A percentile compares a stretch with the other conserved stretches of the same genome.
Evolutionary conservation across 2,888 invertebrate species (phyloP).

Genomic region (Drosophila neotestacea): DNA sequence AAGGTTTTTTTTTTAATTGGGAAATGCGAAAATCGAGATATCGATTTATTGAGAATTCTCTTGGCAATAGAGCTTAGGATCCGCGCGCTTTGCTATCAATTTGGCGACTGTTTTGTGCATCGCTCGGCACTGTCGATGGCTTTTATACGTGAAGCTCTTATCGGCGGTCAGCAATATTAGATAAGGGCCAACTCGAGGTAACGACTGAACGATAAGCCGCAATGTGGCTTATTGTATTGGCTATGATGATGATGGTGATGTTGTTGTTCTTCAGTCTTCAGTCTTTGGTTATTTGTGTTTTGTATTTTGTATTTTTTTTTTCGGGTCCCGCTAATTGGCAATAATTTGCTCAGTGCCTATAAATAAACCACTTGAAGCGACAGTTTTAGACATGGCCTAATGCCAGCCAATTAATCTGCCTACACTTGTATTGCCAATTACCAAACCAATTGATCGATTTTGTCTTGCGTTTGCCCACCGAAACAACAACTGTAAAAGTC

Average conservation of each 20-base stretch:
- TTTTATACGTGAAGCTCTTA: slow-evolving; percentile 64
- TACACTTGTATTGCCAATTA: slow-evolving; percentile 16
- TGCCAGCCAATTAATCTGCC: slow-evolving; percentile 30
- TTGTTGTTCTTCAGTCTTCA: background rate
- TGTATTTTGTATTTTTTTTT: background rate
- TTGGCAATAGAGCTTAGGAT: slow-evolving; percentile 6
- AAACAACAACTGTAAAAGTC: background rate
- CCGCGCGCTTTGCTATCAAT: slow-evolving; percentile 56
- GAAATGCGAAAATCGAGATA: background rate
- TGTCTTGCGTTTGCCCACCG: slow-evolving; percentile 30
- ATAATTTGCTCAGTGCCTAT: slow-evolving; percentile 65
- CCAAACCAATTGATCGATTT: slow-evolving; percentile 2
- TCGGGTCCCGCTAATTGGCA: slow-evolving; percentile 52
- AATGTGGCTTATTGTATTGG: slow-evolving; percentile 8
- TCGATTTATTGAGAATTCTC: background rate
- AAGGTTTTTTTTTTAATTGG: background rate
- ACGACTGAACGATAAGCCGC: slow-evolving; percentile 58
- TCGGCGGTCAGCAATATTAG: slow-evolving; percentile 68
- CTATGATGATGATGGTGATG: slow-evolving; percentile 22
- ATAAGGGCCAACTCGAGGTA: slow-evolving; percentile 40
- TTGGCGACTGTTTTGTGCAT: slow-evolving; percentile 64
- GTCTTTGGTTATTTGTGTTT: slow-evolving; percentile 1
- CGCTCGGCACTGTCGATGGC: slow-evolving; percentile 35
- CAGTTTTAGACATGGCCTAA: slow-evolving; percentile 52
- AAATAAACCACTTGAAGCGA: slow-evolving; percentile 50